Percentiles rank a stretch among this genome's conserved stretches.
phyloP scores from a whole-genome alignment of 2,113 vertebrate species.

The Upupa epops region DNA sequence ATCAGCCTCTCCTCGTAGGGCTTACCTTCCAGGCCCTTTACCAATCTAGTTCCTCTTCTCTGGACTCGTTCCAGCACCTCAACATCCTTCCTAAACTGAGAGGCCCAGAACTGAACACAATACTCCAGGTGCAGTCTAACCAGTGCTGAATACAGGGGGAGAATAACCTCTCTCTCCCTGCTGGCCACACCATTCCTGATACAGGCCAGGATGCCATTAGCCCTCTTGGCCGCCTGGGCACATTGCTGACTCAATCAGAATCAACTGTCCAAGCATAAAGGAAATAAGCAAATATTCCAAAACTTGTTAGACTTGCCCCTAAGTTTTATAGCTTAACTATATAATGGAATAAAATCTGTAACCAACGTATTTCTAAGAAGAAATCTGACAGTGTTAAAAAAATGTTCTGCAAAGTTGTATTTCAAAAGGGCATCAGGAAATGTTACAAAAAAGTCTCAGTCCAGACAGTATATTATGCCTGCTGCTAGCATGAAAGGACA shows the following conservation, averaged over 20 bases:
- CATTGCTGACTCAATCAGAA: not conserved
- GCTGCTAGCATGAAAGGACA: not conserved
- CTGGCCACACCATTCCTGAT: too few relatives aligned
- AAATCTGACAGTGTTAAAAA: not conserved
- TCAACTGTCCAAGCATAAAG: not conserved
- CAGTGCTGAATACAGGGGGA: too few relatives aligned
- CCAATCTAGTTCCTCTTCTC: too few relatives aligned
- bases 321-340: not conserved
- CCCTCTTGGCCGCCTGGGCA: too few relatives aligned
- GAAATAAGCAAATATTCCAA: not conserved
- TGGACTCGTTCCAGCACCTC: too few relatives aligned
- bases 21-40: too few relatives aligned
- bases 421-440: not conserved
- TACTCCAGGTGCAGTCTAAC: too few relatives aligned
- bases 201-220: too few relatives aligned
- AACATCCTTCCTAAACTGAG: too few relatives aligned
- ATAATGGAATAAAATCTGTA: not conserved
- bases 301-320: not conserved
- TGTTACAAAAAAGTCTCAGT: not conserved
- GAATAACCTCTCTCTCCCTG: too few relatives aligned
- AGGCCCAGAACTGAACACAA: too few relatives aligned
- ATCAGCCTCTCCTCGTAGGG: too few relatives aligned
- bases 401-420: not conserved
- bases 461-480: not conserved
- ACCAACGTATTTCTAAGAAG: not conserved